These are phyloP conservation scores for Meandrusa payeni DNA, from an alignment of 2,888 invertebrate genomes.

Conservation along the genomic window DNA sequence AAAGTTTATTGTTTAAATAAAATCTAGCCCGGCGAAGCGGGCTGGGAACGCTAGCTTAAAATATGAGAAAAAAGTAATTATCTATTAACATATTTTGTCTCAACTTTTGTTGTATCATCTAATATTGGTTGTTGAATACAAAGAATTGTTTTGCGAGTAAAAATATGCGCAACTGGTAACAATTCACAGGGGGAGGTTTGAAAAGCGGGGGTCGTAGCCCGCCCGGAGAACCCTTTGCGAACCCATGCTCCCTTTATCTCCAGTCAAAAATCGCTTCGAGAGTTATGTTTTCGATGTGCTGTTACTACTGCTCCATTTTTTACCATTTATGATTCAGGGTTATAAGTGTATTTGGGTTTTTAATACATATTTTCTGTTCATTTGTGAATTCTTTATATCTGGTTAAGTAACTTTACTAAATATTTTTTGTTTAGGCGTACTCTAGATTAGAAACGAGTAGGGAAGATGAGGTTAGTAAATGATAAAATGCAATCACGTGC, in stretches of 20 bases:
- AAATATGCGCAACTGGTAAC: constrained; percentile 75
- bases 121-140: constrained; percentile 8
- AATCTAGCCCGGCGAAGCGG: too few species aligned
- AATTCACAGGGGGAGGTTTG: constrained; percentile 63
- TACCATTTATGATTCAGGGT: constrained; percentile 35
- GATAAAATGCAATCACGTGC: too few species aligned
- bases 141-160: constrained; percentile 52
- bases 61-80: too few species aligned
- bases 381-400: not conserved
- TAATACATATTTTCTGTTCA: too few species aligned
- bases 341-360: constrained; percentile 22
- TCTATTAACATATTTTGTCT: too few species aligned
- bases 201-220: constrained; percentile 58
- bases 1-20: too few species aligned
- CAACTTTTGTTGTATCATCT: too few species aligned
- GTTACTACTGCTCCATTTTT: constrained; percentile 69
- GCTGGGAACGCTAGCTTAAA: too few species aligned
- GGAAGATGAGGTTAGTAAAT: too few species aligned
- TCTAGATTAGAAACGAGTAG: too few species aligned
- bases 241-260: constrained; percentile 68
- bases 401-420: too few species aligned
- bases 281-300: constrained; percentile 57
- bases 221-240: constrained; percentile 58
- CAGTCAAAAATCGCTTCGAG: constrained; percentile 70
- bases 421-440: too few species aligned